Evolutionary conservation across 2,888 invertebrate genomes (phyloP), one percentile per base, ranked within the genome.

Genomic region (Ectropis crepuscularia): DNA sequence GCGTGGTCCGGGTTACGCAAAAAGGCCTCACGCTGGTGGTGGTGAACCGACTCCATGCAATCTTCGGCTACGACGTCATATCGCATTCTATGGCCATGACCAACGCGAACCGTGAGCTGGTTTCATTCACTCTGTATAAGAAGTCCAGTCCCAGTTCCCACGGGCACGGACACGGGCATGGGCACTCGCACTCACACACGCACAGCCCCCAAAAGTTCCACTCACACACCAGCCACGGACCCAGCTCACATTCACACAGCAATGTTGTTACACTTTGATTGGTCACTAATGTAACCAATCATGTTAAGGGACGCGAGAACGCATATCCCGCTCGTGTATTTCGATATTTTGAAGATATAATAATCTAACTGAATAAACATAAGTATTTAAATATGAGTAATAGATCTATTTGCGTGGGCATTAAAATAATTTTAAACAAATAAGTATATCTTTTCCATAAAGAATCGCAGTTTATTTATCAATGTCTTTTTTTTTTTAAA

Each of bases 41-140:
- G 5, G 92, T 93, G 42, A 93, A 93, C 76, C 81, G 91, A 6
- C 79, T 93, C 2, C 93, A 93, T 74, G 89, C 83, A 2, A 72
- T 92, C n/a, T 82, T 92, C 46, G 93, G 93, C 0, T 93, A 91
- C 74, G 92, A 93, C 74, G 92, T 93, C 9, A 83, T 91, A 0
- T 92, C 92, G 0, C 93, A 93, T 74, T 83, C 93, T 5, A 93
- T 93, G 93, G 88, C 92, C 0, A 92, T 93, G 89, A 92, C 92
- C 16, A 92, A 91, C 70, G 87, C 90, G 10, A 93, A 93, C 74
- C 80, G 92, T 5, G 93, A 93, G 74, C 82, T 92, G 43, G 79
- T 92, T 51, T 92, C 93, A 12, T 93, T 92, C 81, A 89, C 90
- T 9, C 82, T 93, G 88, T 93, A 92, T 73, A 92, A 92, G 82